phyloP scores from a whole-genome alignment of 2,113 vertebrate species.

The Cinclus cinclus region DNA sequence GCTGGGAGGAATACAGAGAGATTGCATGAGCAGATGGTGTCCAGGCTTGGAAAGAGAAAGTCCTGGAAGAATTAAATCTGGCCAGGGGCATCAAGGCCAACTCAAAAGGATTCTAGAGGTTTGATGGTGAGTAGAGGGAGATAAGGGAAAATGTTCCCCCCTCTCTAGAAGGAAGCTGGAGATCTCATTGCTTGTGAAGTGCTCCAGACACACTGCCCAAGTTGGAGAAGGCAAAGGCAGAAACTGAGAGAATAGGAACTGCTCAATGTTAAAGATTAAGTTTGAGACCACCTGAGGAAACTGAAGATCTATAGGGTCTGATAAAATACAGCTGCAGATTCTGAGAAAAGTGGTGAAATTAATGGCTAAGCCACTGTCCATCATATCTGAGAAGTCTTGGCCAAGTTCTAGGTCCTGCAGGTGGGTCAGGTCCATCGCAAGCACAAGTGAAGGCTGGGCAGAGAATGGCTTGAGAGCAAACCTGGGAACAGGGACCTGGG shows the following conservation, averaged over 20 bases:
- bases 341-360: background rate
- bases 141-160: background rate
- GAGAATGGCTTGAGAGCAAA: background rate
- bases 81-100: background rate
- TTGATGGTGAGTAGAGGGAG: background rate
- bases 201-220: background rate
- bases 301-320: background rate
- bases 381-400: background rate
- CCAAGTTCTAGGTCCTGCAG: background rate
- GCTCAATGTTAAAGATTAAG: no score
- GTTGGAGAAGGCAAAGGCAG: background rate
- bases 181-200: background rate
- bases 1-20: background rate
- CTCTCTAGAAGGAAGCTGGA: background rate
- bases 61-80: background rate
- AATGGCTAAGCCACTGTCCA: background rate
- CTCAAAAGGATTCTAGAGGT: background rate
- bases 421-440: background rate
- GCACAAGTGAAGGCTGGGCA: background rate
- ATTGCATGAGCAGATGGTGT: background rate
- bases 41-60: background rate
- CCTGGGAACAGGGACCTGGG: background rate
- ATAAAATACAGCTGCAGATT: background rate
- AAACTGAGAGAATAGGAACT: background rate
- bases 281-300: background rate